Evolutionary conservation across 2,888 invertebrate species (phyloP).

Genomic region (Drosophila anomalata): DNA sequence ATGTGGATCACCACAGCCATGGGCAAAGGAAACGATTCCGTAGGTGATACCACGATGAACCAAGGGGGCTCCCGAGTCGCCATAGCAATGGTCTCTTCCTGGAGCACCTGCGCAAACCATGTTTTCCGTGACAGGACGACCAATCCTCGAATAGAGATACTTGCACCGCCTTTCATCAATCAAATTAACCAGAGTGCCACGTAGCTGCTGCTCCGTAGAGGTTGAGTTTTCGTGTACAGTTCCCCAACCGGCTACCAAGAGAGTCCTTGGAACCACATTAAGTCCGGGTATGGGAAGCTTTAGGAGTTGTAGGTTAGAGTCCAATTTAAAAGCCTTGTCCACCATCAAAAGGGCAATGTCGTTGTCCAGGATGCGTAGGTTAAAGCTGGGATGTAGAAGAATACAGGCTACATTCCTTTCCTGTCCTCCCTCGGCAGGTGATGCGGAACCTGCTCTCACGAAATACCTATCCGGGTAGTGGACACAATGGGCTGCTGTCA

Average conservation of each 20-base stretch:
- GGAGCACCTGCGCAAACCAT: slow-evolving; percentile 39
- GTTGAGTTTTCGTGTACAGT: not conserved
- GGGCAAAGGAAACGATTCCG: slow-evolving; percentile 46
- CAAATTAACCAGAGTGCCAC: slow-evolving; percentile 29
- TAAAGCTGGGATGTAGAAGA: slow-evolving; percentile 34
- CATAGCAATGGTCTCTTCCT: slow-evolving; percentile 40
- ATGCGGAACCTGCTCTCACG: slow-evolving; percentile 35
- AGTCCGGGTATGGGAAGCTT: slow-evolving; percentile 31
- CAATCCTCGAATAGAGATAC: slow-evolving; percentile 7
- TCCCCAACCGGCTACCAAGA: slow-evolving; percentile 43
- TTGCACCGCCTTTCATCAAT: slow-evolving; percentile 23
- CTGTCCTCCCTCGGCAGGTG: slow-evolving; percentile 10
- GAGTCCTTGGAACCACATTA: slow-evolving; percentile 18
- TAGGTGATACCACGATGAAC: slow-evolving; percentile 29
- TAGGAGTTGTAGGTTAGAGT: slow-evolving; percentile 15
- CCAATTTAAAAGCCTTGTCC: slow-evolving; percentile 13
- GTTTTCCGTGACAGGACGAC: slow-evolving; percentile 13
- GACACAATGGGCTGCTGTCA: slow-evolving; percentile 44
- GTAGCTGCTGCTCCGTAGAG: slow-evolving; percentile 13
- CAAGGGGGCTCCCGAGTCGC: slow-evolving; percentile 47
- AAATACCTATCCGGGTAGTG: slow-evolving; percentile 16
- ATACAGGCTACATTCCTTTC: slow-evolving; percentile 6
- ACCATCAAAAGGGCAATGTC: slow-evolving; percentile 37
- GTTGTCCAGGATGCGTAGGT: slow-evolving; percentile 9
- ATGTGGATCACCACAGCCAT: slow-evolving; percentile 35